Evolutionary conservation across 92 coral and sea anemone species (phyloP).

Genomic region (Epizoanthus scotinus): DNA sequence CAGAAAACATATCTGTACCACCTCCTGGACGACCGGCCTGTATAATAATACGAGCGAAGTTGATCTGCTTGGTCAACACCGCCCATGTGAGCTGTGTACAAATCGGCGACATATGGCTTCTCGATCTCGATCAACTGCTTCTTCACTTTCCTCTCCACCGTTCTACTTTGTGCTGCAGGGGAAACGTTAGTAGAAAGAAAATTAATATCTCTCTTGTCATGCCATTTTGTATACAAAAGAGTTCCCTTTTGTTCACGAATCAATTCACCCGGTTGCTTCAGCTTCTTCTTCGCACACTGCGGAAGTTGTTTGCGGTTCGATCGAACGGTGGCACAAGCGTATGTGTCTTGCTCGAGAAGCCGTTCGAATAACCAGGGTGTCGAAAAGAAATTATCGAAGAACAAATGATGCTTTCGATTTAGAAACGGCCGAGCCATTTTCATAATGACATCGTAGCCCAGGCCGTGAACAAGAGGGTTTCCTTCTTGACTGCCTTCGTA

Average conservation of each 20-base stretch:
- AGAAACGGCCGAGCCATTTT: constrained; percentile 49
- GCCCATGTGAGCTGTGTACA: constrained; percentile 9
- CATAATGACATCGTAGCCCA: constrained; percentile 64
- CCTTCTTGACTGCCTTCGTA: constrained; percentile 62
- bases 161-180: constrained; percentile 7
- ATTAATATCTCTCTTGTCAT: constrained; percentile 26
- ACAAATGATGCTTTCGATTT: constrained; percentile 40
- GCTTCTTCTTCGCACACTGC: constrained; percentile 46
- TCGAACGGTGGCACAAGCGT: constrained; percentile 61
- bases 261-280: constrained; percentile 15
- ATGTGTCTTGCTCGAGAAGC: constrained; percentile 52
- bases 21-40: neutral
- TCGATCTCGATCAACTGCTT: neutral
- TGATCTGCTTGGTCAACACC: constrained; percentile 31
- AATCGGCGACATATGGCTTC: constrained; percentile 3
- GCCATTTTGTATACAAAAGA: neutral
- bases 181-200: constrained; percentile 41
- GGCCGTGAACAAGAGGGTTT: constrained; percentile 34
- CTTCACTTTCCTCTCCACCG: constrained; percentile 6
- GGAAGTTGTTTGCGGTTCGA: constrained; percentile 52
- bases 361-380: constrained; percentile 51
- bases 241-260: constrained; percentile 4
- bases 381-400: constrained; percentile 6
- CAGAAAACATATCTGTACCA: constrained; percentile 14
- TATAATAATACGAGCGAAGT: constrained; percentile 29